Evolutionary conservation across 1,140 invertebrate genomes (phyloP).

Genomic region (Lamellibrachia luymesi): DNA sequence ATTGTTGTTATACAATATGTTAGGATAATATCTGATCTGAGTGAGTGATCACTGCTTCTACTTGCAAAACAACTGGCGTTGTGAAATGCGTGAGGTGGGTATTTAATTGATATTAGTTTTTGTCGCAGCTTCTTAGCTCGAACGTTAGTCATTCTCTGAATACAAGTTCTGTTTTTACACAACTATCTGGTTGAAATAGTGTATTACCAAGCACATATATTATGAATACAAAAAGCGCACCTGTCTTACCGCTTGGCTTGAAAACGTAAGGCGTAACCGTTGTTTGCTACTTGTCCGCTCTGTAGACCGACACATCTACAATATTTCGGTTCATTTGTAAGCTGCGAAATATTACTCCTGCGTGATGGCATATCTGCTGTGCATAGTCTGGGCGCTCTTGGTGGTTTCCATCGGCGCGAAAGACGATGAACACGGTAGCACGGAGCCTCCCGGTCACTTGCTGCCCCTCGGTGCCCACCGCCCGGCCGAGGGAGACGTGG

Average conservation of each 20-base stretch:
- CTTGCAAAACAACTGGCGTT: no score
- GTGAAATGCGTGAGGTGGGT: no score
- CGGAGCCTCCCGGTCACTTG: conserved; percentile 8
- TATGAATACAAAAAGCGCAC: not conserved
- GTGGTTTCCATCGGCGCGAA: no score
- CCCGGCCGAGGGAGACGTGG: conserved; percentile 3
- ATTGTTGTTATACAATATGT: no score
- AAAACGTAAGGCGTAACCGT: conserved; percentile 1
- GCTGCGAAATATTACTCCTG: not conserved
- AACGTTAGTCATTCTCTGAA: not conserved
- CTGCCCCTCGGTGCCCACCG: not conserved
- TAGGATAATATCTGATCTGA: no score
- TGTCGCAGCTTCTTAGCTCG: not conserved
- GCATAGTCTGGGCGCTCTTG: not conserved
- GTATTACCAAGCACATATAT: not conserved
- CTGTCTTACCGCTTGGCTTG: not conserved
- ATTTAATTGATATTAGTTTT: not conserved
- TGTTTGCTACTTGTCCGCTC: not conserved
- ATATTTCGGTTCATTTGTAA: not conserved
- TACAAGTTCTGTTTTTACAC: not conserved
- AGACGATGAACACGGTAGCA: not conserved
- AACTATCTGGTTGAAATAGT: no score
- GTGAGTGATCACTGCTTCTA: no score
- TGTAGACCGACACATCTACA: not conserved
- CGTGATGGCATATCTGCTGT: not conserved